Base-by-base conservation (phyloP, 1,140 invertebrate genomes). In the Whitmania pigra region DNA sequence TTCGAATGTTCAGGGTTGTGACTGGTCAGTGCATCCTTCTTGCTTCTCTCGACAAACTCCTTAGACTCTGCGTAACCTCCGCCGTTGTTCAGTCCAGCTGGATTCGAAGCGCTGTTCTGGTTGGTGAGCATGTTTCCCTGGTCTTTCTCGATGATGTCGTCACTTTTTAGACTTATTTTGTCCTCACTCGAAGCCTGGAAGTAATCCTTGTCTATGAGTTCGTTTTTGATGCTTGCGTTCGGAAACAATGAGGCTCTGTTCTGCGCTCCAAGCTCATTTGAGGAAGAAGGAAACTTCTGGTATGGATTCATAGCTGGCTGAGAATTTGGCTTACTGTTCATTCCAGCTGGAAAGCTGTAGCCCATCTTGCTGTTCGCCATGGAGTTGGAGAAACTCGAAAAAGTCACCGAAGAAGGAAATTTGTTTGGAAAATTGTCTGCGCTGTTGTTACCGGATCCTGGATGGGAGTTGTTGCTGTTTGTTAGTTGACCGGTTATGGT, bases 321-420 rank as follows among this genome's bases (percentile, higher is more conserved):
- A 6, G 31, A 36, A 40, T 68, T 40, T 20, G 20, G 40, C 27
- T 29, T 36, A 17, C 22, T 29, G n/a, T 36, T 36, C 29, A 31
- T 27, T 63, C 29, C 67, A 3, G 20, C 18, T 27, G n/a, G 67
- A 36, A 68, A 29, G 40, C 76, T 75, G 53, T 82, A 49, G 13
- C 43, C 43, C 11, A 49, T 49, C 43, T 49, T 49, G 43, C 15
- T 49, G 43, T 78, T 67, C 84, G 80, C 75, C 84, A 84, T 36
- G 76, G 69, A 17, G 81, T 75, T 74, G 82, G 84, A 27, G 78
- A 75, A 53, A 80, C 77, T 36, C 81, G 76, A 43, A 78, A 78
- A 69, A 76, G 77, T 75, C 84, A 85, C 53, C 81, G 80, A 18
- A 79, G 77, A 27, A 78, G 77, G 77, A 85, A 87, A 71, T 82